phyloP scores from a whole-genome alignment of 2,888 invertebrate species.

The Dioctria linearis region DNA sequence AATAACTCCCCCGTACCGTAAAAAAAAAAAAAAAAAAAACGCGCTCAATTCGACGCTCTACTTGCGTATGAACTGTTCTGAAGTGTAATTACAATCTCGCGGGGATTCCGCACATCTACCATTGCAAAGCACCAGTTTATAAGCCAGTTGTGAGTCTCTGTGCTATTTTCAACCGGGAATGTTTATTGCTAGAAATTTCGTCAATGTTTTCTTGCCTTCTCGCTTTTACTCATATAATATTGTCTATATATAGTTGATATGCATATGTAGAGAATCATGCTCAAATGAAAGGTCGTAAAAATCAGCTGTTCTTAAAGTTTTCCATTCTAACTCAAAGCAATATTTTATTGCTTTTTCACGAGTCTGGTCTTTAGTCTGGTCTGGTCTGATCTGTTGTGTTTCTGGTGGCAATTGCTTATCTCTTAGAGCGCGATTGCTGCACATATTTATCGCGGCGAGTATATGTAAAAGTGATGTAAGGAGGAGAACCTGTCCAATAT shows the following conservation, averaged over 20 bases:
- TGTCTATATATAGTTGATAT: neutral
- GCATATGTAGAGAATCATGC: neutral
- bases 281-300: conserved; percentile 35
- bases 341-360: neutral
- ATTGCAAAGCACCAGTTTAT: neutral
- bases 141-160: neutral
- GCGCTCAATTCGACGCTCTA: too few relatives aligned
- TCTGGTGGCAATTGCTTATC: neutral
- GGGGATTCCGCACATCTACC: neutral
- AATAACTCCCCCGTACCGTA: too few relatives aligned
- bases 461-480: neutral
- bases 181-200: neutral
- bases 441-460: neutral
- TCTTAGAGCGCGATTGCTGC: neutral
- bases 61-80: neutral
- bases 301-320: conserved; percentile 40
- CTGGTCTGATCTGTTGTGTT: neutral
- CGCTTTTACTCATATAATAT: neutral
- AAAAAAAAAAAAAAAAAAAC: too few relatives aligned
- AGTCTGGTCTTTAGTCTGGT: neutral
- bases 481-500: neutral
- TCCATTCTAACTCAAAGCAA: neutral
- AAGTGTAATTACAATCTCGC: neutral
- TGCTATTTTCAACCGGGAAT: neutral
- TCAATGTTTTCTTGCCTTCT: conserved; percentile 36